A percentile compares a stretch with the other conserved stretches of the same genome.
Conservation (phyloP, 2,888 invertebrate genomes). For the Elegia similella region DNA sequence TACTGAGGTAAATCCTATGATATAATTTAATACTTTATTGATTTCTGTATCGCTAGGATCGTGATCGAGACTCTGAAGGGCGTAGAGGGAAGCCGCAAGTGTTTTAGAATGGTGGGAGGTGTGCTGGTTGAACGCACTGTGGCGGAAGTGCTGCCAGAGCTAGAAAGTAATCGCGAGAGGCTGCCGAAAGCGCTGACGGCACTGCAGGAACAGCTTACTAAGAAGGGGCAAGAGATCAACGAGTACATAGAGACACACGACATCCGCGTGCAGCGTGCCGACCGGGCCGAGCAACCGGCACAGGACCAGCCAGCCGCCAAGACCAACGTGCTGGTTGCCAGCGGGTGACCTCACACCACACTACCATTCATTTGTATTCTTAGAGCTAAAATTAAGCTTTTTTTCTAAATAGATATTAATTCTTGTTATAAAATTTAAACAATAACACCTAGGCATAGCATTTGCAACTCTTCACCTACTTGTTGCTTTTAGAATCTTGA, state of each 20-base stretch:
- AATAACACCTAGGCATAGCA: not conserved
- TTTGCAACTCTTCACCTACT: not conserved
- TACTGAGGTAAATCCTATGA: not conserved
- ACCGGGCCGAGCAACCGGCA: slow-evolving; percentile 39
- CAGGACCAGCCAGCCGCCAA: slow-evolving; percentile 54
- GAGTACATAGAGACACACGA: slow-evolving; percentile 95
- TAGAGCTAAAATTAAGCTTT: slow-evolving; percentile 9
- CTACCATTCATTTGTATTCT: not conserved
- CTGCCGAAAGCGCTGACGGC: slow-evolving; percentile 89
- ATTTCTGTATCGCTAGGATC: slow-evolving; percentile 84
- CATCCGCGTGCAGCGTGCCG: slow-evolving; percentile 86
- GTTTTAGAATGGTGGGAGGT: slow-evolving; percentile 96
- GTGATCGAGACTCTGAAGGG: slow-evolving; percentile 96
- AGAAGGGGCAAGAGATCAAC: slow-evolving; percentile 95
- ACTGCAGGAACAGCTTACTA: slow-evolving; percentile 89
- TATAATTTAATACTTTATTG: not conserved
- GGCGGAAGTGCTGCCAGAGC: slow-evolving; percentile 92
- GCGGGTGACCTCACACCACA: slow-evolving; percentile 40
- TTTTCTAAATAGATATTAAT: not conserved
- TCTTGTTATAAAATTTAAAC: not conserved
- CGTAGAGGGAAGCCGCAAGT: slow-evolving; percentile 91
- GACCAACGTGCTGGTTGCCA: slow-evolving; percentile 80
- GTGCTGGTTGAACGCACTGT: slow-evolving; percentile 96
- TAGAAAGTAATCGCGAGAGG: slow-evolving; percentile 90
- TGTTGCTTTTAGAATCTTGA: too few species aligned